A percentile compares a stretch with the other conserved stretches of the same genome.
phyloP scores from a whole-genome alignment of 92 coral and sea anemone genomes.

The Porites evermanni region DNA sequence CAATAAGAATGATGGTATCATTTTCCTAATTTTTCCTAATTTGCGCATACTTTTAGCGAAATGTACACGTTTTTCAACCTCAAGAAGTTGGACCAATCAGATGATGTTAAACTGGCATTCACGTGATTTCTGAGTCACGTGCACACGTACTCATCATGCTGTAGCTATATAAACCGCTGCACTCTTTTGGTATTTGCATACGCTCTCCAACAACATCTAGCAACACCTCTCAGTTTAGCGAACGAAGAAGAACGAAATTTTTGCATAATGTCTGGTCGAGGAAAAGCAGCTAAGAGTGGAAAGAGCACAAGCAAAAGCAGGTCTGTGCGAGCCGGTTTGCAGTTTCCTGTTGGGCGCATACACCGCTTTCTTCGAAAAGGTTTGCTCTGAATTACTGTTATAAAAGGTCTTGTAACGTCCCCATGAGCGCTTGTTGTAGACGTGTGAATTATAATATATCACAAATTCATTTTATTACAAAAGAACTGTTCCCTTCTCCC shows the following conservation, averaged over 20 bases:
- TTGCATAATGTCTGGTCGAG: constrained; percentile 70
- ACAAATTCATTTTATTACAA: no score
- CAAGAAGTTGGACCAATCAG: no score
- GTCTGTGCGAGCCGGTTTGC: constrained; percentile 67
- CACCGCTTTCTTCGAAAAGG: constrained; percentile 80
- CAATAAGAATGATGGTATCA: no score
- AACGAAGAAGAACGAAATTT: not conserved
- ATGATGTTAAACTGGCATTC: no score
- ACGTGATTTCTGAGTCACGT: no score
- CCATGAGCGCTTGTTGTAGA: not conserved
- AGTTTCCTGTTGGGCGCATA: constrained; percentile 75
- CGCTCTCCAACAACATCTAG: not conserved
- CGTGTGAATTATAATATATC: not conserved
- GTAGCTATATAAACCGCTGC: not conserved
- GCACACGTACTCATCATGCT: no score
- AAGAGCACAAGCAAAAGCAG: constrained; percentile 56
- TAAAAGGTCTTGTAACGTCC: not conserved
- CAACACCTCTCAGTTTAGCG: not conserved
- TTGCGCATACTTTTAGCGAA: no score
- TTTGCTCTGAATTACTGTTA: not conserved
- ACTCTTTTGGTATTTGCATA: not conserved
- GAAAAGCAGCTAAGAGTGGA: constrained; percentile 52
- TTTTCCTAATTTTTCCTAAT: no score
- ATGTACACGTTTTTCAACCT: no score
- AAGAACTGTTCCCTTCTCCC: no score